Evolutionary conservation across 2,888 invertebrate genomes (phyloP), one percentile per base, ranked within the genome.

Genomic region (Labia minor): DNA sequence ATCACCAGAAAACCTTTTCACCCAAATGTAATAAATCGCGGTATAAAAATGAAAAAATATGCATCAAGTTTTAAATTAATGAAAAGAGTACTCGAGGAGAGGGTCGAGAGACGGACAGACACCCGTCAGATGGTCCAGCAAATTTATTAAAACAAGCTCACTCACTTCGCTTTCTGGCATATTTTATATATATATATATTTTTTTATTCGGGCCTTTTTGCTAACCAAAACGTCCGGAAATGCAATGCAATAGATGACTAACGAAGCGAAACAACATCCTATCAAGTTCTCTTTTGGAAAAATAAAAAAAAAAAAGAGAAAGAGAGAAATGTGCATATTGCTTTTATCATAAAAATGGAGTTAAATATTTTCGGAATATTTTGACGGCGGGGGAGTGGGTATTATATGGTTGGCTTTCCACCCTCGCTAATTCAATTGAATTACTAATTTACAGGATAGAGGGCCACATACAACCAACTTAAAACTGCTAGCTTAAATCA

Each of bases 21-120:
- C 49, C 49, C n/a, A n/a, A 49, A 49, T 49, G 49, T 49, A 49
- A 49, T 49, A 49, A 49, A 49, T 49, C 49, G 49, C 49, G n/a
- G 49, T n/a, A 49, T 49, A 49, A 49, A 49, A 49, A 49, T 49
- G 49, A 49, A 49, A 49, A 49, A 49, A 49, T 49, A 49, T 49
- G 49, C 49, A 49, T 49, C 49, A 49, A 49, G 49, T 49, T 49
- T 49, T 49, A 49, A 10, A 49, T 49, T 49, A 49, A 49, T 49
- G 49, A 49, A 49, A 49, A 11, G 49, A 49, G 16, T 16, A 14
- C 8, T 26, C 3, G 49, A 16, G 16, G 49, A 49, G n/a, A 33
- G 16, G 16, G 49, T 3, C 6, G 16, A 49, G 8, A 14, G 49
- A 49, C 49, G 16, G 49, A 49, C 49, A 49, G 49, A 14, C 49